Base-by-base conservation (phyloP, 2,113 vertebrate genomes). In the Albula glossodonta region DNA sequence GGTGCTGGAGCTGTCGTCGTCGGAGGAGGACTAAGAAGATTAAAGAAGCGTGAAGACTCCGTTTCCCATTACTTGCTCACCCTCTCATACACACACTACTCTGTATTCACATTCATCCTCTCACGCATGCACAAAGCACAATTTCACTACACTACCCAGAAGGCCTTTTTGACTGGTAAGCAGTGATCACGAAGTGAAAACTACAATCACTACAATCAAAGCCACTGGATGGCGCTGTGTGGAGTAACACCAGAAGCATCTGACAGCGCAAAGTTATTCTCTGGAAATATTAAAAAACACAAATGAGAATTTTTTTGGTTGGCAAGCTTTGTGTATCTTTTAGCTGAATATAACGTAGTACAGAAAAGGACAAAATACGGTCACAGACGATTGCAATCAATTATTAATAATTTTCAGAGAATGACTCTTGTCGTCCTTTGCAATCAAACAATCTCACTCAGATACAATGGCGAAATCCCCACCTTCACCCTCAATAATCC, bases 1-100 rank as follows among this genome's bases (percentile, higher is more conserved):
- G 81, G 95, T 93, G 91, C 96, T 97, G 86, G 91, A 89, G 19
- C 92, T 93, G 90, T 96, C 97, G 88, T 96, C 95, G 49, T 96
- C 95, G 89, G 96, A 93, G 86, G 91, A 94, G 87, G 93, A 96
- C 96, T 97, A 94, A 10, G 88, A 92, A 89, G 81, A 48, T 86
- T 81, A 90, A 90, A 90, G 10, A 80, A 41, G 15, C 31, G 48
- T 52, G 50, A 51, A 51, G 51, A 83, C 12, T 41, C 10, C 4
- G 66, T 52, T 10, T 83, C 48, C n/a, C 60, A 6, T 48, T 31
- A 19, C 15, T 11, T 22, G 13, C 60, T 63, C 53, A 56, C 53
- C 12, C 53, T 56, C 53, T 56, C 53, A 60, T 12, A 15, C 17
- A 60, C 4, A 60, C 56, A 60, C 3, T 11, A 60, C 56, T 60